A percentile compares a stretch with the other conserved stretches of the same genome.
These are phyloP conservation scores for Gallinago solitaria DNA, from an alignment of 2,797 vertebrate genomes.

Conservation along the genomic window DNA sequence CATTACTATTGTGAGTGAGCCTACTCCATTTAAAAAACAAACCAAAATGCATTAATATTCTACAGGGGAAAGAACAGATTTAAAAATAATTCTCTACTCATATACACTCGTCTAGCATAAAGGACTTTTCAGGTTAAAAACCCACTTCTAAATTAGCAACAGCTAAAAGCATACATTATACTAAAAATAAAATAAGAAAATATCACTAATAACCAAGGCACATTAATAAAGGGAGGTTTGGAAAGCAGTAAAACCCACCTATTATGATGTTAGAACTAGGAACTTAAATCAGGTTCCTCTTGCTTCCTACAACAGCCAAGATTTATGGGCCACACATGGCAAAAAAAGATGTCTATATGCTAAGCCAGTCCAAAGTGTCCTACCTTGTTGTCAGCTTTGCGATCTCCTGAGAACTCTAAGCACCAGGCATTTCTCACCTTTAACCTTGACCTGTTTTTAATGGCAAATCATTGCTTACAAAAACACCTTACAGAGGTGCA, in stretches of 20 bases:
- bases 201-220: background rate
- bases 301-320: background rate
- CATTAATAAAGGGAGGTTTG: background rate
- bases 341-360: background rate
- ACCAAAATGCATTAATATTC: background rate
- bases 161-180: background rate
- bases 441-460: background rate
- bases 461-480: background rate
- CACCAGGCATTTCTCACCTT: background rate
- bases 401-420: background rate
- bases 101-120: background rate
- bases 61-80: background rate
- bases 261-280: background rate
- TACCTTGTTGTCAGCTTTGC: background rate
- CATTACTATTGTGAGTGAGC: background rate
- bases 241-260: background rate
- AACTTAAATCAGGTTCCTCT: background rate
- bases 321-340: background rate
- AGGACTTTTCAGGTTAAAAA: background rate
- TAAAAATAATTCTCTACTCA: constrained; percentile 44
- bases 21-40: background rate
- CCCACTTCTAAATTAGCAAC: background rate
- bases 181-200: background rate
- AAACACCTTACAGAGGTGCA: background rate
- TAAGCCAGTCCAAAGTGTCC: background rate